Evolutionary conservation across 2,797 vertebrate species (phyloP).

Genomic region (Coendou prehensilis): DNA sequence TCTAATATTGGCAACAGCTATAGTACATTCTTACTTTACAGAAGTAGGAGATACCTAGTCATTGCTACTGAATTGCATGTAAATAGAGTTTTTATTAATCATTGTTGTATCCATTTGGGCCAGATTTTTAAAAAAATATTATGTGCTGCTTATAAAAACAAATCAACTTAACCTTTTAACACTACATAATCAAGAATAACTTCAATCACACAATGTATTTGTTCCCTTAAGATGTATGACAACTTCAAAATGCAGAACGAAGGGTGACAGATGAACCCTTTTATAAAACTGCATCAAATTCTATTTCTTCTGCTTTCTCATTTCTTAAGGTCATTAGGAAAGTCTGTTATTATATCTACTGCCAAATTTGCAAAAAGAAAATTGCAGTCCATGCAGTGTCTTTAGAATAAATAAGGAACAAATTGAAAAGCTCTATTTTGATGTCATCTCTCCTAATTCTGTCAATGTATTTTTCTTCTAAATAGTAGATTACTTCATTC

Average conservation of each 20-base stretch:
- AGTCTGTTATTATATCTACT: background rate
- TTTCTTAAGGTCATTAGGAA: slow-evolving; percentile 61
- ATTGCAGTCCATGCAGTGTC: background rate
- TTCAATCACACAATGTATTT: background rate
- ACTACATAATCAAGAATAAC: background rate
- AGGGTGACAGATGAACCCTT: background rate
- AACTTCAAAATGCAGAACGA: slow-evolving; percentile 4
- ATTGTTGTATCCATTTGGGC: background rate
- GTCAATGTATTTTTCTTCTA: slow-evolving; percentile 49
- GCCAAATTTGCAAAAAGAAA: background rate
- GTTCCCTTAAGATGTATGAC: background rate
- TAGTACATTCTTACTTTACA: background rate
- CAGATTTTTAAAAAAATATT: background rate
- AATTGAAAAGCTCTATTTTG: slow-evolving; percentile 50
- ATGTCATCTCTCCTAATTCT: slow-evolving; percentile 67
- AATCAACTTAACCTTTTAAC: slow-evolving; percentile 31
- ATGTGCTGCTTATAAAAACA: background rate
- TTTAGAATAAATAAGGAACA: slow-evolving; percentile 17
- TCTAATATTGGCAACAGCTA: background rate
- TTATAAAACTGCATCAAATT: slow-evolving; percentile 18
- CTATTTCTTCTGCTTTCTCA: background rate
- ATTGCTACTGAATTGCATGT: background rate
- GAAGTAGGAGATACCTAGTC: background rate
- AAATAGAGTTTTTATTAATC: slow-evolving; percentile 16
- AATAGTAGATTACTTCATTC: slow-evolving; percentile 61